A percentile compares a stretch with the other conserved stretches of the same genome.
Evolutionary conservation across 2,797 vertebrate genomes (phyloP).

Genomic region (Hydrophis major): DNA sequence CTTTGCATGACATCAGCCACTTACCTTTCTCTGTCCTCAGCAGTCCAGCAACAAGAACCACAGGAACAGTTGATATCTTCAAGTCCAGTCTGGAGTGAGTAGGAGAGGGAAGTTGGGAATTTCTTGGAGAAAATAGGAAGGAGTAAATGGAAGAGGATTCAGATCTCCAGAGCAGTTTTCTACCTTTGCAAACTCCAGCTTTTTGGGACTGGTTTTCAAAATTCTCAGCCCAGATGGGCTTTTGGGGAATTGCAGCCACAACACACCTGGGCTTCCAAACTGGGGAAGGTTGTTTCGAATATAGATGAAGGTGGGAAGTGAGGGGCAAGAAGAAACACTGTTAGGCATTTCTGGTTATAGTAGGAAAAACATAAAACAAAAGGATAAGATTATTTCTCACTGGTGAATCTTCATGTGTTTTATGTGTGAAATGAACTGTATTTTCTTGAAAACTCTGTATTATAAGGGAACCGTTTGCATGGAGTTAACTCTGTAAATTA

Average conservation of each 20-base stretch:
- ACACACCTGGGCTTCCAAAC: background rate
- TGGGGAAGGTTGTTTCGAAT: background rate
- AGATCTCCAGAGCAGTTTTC: background rate
- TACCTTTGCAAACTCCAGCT: background rate
- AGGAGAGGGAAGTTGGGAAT: background rate
- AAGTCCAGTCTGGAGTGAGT: constrained; percentile 30
- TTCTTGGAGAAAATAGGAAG: background rate
- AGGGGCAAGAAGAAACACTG: no score
- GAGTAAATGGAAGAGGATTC: background rate
- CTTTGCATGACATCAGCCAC: background rate
- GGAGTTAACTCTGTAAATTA: background rate
- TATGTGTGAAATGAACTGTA: background rate
- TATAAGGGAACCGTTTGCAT: background rate
- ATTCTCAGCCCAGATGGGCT: background rate
- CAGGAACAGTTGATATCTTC: constrained; percentile 17
- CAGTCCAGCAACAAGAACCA: constrained; percentile 13
- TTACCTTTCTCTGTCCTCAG: constrained; percentile 11
- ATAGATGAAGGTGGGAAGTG: background rate
- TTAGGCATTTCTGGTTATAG: background rate
- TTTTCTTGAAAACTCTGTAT: background rate
- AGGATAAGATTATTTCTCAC: background rate
- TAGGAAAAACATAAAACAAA: background rate
- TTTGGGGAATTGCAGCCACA: background rate
- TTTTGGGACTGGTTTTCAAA: background rate
- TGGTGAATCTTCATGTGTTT: background rate